Base-by-base conservation (phyloP, 2,888 invertebrate genomes). In the Tenthredo mesomela region DNA sequence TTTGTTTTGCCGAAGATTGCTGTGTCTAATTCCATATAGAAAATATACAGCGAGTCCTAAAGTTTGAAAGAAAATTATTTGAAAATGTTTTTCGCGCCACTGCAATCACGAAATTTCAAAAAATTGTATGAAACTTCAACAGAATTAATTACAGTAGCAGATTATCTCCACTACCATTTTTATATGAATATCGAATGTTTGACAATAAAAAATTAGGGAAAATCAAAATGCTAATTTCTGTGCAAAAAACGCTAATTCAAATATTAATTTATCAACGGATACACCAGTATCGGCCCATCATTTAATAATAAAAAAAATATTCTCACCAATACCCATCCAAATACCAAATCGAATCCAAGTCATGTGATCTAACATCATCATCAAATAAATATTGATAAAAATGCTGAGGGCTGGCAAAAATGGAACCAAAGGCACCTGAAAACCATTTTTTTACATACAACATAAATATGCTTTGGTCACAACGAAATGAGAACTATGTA, bases 311-410 rank as follows among this genome's bases (percentile, higher is more conserved):
- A 25, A 33, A 47, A 43, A 85, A 83, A 25, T 82, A 37, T 67
- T 93, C 95, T 94, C 93, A 97, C 98, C 98, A 87, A 98, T 93
- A 15, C 93, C 91, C 94, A 98, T 95, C 98, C 98, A 98, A 47
- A 97, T 94, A 4, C 94, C 94, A 91, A 98, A 97, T 87, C 97
- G 94, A n/a, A 97, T 94, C 98, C 98, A 98, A 0, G 98, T 98
- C 87, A 95, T 94, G 0, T 93, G 89, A 87, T 97, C 96, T 88
- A 98, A 94, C 93, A 97, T 95, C 84, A 97, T 94, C 97, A 98
- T 98, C 33, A 98, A 94, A 91, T 98, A 97, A 84, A 98, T 95
- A 91, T 98, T 98, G 70, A 97, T 94, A 88, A 97, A 95, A 87
- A 98, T 96, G 90, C 98, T 98, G 71, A 97, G 89, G 58, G 96